These are phyloP conservation scores for Masticophis lateralis DNA, from an alignment of 2,797 vertebrate species.

Conservation along the genomic window DNA sequence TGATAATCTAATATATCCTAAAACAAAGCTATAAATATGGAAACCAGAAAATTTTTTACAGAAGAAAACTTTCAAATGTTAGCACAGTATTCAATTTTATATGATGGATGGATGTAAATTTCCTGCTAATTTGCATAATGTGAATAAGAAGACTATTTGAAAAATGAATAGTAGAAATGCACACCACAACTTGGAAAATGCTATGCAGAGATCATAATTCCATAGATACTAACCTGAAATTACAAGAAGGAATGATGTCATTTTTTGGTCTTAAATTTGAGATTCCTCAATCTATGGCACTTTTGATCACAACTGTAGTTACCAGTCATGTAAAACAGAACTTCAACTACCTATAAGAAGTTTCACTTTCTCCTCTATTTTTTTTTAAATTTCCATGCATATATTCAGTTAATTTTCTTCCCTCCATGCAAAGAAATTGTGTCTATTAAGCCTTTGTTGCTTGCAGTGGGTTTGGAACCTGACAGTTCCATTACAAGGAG, in stretches of 20 bases:
- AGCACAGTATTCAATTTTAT: neutral
- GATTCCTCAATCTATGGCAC: no score
- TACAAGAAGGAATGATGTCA: neutral
- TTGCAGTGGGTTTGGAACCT: conserved; percentile 6
- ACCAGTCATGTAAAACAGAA: neutral
- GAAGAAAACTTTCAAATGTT: neutral
- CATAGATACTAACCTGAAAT: neutral
- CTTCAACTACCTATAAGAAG: neutral
- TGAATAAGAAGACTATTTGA: neutral
- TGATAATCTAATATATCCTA: neutral
- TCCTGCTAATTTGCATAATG: neutral
- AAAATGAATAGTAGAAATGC: neutral
- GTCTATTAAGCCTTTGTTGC: conserved; percentile 8
- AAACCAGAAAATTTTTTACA: neutral
- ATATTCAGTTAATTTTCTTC: conserved; percentile 7
- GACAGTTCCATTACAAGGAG: conserved; percentile 11
- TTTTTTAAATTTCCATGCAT: conserved; percentile 1
- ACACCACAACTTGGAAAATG: neutral
- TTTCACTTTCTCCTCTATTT: neutral
- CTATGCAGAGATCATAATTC: neutral
- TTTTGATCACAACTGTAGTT: neutral
- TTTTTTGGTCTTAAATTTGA: neutral
- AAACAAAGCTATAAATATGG: neutral
- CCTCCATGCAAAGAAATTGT: conserved; percentile 8
- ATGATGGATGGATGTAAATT: neutral